Evolutionary conservation across 2,888 invertebrate genomes (phyloP).

Genomic region (Drosophila birchii): DNA sequence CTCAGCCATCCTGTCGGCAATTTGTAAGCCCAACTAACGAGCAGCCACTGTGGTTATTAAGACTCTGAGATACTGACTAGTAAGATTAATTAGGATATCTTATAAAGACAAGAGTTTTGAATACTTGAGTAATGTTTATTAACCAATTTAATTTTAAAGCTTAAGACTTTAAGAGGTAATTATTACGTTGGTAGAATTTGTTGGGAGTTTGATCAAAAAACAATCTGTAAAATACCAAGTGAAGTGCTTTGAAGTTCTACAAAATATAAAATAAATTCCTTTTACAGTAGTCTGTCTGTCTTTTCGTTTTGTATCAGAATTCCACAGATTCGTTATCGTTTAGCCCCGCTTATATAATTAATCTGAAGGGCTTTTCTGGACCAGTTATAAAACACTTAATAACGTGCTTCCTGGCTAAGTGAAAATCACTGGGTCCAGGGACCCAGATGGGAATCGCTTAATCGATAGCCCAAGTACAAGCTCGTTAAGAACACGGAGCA

Average conservation of each 20-base stretch:
- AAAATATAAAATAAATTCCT: too few species aligned
- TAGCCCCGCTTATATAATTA: slow-evolving; percentile 40
- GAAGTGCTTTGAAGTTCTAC: too few species aligned
- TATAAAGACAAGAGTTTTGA: background rate
- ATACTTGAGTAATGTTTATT: too few species aligned
- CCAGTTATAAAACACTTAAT: slow-evolving; percentile 71
- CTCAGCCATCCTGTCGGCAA: slow-evolving; percentile 33
- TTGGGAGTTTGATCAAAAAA: background rate
- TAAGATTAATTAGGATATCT: background rate
- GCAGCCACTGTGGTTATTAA: background rate
- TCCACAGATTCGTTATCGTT: background rate
- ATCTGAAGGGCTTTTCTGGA: slow-evolving; percentile 54
- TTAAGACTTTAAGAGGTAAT: too few species aligned
- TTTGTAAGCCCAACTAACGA: slow-evolving; percentile 48
- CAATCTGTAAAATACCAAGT: too few species aligned
- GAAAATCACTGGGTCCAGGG: slow-evolving; percentile 49
- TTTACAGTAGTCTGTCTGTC: background rate
- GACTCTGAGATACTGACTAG: background rate
- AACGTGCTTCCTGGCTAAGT: slow-evolving; percentile 64
- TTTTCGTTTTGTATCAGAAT: background rate
- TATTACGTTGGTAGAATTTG: background rate
- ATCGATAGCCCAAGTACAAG: slow-evolving; percentile 70
- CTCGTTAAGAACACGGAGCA: slow-evolving; percentile 68
- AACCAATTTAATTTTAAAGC: background rate
- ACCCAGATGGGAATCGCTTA: slow-evolving; percentile 66